Conservation (phyloP, 1,140 invertebrate genomes). For the Drosophila suzukii region DNA sequence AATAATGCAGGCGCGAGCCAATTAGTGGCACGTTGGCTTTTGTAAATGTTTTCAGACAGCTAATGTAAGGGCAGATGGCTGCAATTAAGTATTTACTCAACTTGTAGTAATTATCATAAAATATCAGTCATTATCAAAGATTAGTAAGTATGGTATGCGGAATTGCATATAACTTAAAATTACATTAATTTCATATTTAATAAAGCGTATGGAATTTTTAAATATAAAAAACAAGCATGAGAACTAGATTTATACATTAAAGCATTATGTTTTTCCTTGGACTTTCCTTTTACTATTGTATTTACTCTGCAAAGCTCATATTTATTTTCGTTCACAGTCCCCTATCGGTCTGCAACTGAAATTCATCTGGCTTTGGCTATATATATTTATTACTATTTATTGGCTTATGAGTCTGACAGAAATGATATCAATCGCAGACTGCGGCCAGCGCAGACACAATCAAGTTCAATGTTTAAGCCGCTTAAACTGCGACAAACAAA, state of each 20-base stretch:
- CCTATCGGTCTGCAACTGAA: not conserved
- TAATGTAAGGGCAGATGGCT: too few species aligned
- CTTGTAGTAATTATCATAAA: not conserved
- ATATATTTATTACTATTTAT: constrained; percentile 27
- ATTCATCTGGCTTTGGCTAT: too few species aligned
- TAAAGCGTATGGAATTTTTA: too few species aligned
- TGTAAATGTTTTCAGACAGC: not conserved
- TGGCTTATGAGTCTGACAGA: constrained; percentile 30
- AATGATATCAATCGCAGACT: constrained; percentile 26
- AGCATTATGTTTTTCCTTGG: not conserved
- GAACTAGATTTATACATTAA: too few species aligned
- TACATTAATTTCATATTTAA: too few species aligned
- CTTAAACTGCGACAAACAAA: constrained; percentile 21
- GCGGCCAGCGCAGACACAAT: not conserved
- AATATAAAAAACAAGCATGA: too few species aligned
- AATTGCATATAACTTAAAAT: too few species aligned
- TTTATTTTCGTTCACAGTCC: not conserved
- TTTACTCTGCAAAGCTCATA: not conserved
- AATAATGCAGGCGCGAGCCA: constrained; percentile 24
- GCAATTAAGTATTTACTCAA: too few species aligned
- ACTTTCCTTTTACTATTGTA: too few species aligned
- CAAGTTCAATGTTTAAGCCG: constrained; percentile 29
- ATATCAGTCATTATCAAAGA: too few species aligned
- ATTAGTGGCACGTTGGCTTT: constrained; percentile 17
- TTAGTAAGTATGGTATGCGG: too few species aligned